Evolutionary conservation across 2,797 vertebrate genomes (phyloP).

Genomic region (Mastacembelus armatus): DNA sequence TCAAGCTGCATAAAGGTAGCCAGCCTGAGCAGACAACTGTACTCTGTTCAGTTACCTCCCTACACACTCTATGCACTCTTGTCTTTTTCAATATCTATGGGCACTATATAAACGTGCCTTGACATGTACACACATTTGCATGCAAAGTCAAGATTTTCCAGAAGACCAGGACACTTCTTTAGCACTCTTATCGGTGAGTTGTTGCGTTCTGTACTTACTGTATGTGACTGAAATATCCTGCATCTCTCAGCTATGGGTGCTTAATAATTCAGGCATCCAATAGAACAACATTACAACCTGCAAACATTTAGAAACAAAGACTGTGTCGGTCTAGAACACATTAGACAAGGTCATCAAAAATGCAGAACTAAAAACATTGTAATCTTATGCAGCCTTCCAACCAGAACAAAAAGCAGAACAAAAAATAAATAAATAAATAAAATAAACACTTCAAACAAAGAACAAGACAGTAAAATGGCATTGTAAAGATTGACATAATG

Average conservation of each 20-base stretch:
- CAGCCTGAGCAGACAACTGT: too few relatives aligned
- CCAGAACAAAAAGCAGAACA: neutral
- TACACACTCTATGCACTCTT: too few relatives aligned
- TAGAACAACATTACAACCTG: constrained; percentile 21
- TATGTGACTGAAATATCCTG: constrained; percentile 18
- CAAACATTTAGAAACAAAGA: constrained; percentile 23
- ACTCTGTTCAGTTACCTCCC: too few relatives aligned
- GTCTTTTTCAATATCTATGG: too few relatives aligned
- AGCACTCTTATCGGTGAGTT: constrained; percentile 21
- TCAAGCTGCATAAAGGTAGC: too few relatives aligned
- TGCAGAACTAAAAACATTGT: neutral
- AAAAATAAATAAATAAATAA: too few relatives aligned
- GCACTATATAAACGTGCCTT: too few relatives aligned
- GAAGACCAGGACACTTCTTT: constrained; percentile 3
- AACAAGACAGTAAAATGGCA: too few relatives aligned
- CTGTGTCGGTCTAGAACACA: neutral
- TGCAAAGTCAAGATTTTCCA: constrained; percentile 23
- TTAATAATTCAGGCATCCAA: constrained; percentile 34
- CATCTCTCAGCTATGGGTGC: constrained; percentile 18
- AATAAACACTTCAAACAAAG: too few relatives aligned
- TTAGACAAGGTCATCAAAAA: constrained; percentile 13
- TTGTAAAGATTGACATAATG: too few relatives aligned
- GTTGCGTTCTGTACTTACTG: constrained; percentile 8
- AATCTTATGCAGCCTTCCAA: neutral
- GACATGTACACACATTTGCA: too few relatives aligned